Evolutionary conservation across 2,797 vertebrate genomes (phyloP).

Genomic region (Poeciliopsis paucimaculata): DNA sequence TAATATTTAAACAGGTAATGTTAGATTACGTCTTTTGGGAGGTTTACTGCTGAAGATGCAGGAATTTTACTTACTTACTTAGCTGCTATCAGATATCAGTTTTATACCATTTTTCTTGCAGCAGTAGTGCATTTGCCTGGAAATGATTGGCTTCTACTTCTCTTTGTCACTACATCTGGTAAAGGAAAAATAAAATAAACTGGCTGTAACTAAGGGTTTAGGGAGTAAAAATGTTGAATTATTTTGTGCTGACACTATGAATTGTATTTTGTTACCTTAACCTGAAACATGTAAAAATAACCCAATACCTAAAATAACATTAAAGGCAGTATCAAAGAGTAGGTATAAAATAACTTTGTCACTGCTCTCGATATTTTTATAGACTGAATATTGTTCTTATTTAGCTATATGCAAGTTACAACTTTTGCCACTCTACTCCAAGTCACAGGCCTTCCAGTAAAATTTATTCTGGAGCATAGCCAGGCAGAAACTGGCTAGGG

Average conservation of each 20-base stretch:
- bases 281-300: background rate
- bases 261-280: background rate
- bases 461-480: background rate
- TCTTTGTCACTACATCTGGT: background rate
- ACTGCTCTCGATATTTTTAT: background rate
- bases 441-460: background rate
- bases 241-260: background rate
- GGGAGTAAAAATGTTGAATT: too few relatives aligned
- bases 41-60: background rate
- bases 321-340: background rate
- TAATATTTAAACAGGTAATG: background rate
- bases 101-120: too few relatives aligned
- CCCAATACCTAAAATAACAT: background rate
- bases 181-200: background rate
- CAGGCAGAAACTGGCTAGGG: background rate
- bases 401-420: background rate
- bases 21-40: background rate
- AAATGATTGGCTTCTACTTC: background rate
- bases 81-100: background rate
- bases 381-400: background rate
- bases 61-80: background rate
- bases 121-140: too few relatives aligned
- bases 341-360: background rate
- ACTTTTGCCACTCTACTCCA: background rate
- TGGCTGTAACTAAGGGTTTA: background rate